phyloP scores from a whole-genome alignment of 1,140 invertebrate genomes.

The Batillaria attramentaria region DNA sequence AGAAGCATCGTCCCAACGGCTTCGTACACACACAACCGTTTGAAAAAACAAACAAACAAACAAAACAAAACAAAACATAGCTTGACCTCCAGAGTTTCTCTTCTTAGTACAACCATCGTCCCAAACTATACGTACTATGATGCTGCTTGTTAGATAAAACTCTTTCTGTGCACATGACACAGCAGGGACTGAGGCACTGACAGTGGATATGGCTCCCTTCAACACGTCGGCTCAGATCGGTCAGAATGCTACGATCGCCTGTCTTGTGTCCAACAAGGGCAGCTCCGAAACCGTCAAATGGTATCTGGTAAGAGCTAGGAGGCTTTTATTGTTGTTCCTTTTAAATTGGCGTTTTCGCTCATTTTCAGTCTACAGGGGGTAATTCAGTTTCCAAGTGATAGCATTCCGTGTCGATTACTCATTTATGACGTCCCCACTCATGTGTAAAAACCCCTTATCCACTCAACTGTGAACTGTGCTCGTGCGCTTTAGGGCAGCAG shows the following conservation, averaged over 20 bases:
- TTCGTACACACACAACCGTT: no score
- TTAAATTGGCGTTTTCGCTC: neutral
- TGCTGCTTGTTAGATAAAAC: neutral
- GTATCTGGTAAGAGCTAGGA: constrained; percentile 1
- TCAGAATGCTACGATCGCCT: constrained; percentile 8
- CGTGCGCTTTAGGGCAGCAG: no score
- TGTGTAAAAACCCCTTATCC: no score
- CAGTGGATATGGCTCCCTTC: constrained; percentile 1
- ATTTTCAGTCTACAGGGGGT: neutral
- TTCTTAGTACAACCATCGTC: neutral
- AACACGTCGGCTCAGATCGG: constrained; percentile 26
- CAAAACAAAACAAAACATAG: neutral
- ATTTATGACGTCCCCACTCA: no score
- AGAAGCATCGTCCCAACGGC: no score
- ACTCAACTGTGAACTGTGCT: no score
- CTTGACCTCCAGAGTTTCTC: neutral
- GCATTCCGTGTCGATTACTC: no score
- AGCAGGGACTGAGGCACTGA: neutral
- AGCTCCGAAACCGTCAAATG: constrained; percentile 20
- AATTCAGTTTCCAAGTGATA: neutral
- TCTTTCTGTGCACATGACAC: neutral
- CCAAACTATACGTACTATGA: neutral
- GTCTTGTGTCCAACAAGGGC: constrained; percentile 16
- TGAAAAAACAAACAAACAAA: no score
- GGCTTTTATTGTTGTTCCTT: neutral